These are phyloP conservation scores for Synanthedon formicaeformis DNA, from an alignment of 2,888 invertebrate genomes.

Conservation along the genomic window DNA sequence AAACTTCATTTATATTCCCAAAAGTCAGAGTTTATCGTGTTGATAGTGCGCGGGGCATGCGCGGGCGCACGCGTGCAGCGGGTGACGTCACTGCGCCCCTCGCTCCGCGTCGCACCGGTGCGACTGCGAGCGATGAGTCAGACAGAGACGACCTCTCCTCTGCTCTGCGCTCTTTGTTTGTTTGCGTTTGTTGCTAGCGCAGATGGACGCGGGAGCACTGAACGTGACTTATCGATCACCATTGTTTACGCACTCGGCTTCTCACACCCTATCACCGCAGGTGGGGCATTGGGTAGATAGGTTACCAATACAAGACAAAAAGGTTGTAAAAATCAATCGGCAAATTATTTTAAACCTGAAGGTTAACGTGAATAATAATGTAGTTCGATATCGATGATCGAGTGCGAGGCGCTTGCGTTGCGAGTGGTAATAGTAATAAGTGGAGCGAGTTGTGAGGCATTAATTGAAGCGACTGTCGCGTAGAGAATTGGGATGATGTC, in stretches of 20 bases:
- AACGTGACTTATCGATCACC: background rate
- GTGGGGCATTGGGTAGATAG: background rate
- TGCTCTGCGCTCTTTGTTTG: background rate
- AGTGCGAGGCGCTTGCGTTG: too few relatives aligned
- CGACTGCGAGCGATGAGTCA: slow-evolving; percentile 7
- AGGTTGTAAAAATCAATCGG: too few relatives aligned
- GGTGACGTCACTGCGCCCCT: slow-evolving; percentile 6
- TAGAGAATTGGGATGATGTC: slow-evolving; percentile 13
- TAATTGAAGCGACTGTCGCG: background rate
- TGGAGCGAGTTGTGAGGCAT: background rate
- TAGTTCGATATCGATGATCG: too few relatives aligned
- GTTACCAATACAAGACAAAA: too few relatives aligned
- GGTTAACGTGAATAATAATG: too few relatives aligned
- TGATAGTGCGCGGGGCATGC: background rate
- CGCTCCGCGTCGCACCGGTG: slow-evolving; percentile 8
- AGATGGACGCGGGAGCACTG: background rate
- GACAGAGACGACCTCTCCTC: background rate
- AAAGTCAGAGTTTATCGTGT: too few relatives aligned
- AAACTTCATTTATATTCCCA: too few relatives aligned
- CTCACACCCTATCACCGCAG: background rate
- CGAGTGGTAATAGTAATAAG: background rate
- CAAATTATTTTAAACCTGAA: too few relatives aligned
- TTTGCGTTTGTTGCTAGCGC: background rate
- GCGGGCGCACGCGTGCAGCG: slow-evolving; percentile 2
- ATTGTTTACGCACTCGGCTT: background rate